These are phyloP conservation scores for Enteromius fasciolatus DNA, from an alignment of 2,797 vertebrate species.

Conservation along the genomic window DNA sequence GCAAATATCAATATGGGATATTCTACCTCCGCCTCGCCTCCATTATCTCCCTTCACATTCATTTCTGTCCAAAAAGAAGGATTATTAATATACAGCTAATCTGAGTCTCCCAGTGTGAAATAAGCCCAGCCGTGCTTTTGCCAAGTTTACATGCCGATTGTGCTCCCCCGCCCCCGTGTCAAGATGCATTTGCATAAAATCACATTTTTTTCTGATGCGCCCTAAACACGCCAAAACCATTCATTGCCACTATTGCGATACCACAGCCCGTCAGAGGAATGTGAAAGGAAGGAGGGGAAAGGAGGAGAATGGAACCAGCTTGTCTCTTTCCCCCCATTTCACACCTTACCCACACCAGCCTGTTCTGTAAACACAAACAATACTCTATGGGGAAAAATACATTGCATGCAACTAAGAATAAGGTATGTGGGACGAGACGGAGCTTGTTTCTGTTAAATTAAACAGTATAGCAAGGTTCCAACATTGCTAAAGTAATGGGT, in stretches of 20 bases:
- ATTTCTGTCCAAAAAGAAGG: constrained; percentile 49
- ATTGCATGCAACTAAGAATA: constrained; percentile 6
- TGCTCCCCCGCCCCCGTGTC: constrained; percentile 50
- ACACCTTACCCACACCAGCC: constrained; percentile 32
- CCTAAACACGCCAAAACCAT: constrained; percentile 58
- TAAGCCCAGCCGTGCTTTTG: constrained; percentile 43
- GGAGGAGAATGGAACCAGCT: constrained; percentile 10
- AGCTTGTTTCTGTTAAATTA: background rate
- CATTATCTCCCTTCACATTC: constrained; percentile 50
- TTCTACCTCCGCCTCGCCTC: constrained; percentile 40
- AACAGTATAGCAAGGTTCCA: background rate
- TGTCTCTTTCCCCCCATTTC: constrained; percentile 44
- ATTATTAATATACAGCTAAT: constrained; percentile 63
- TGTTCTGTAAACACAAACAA: constrained; percentile 51
- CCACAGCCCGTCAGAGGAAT: constrained; percentile 43
- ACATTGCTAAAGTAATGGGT: background rate
- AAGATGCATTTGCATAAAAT: constrained; percentile 62
- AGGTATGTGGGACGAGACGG: background rate
- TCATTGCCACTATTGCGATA: constrained; percentile 47
- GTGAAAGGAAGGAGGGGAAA: constrained; percentile 24
- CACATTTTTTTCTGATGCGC: constrained; percentile 51
- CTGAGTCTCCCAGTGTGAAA: constrained; percentile 59
- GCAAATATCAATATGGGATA: constrained; percentile 49
- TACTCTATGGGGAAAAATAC: constrained; percentile 31
- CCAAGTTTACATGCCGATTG: constrained; percentile 62